These are phyloP conservation scores for Notarius lentiginosus DNA, from an alignment of 2,113 vertebrate genomes.

Conservation along the genomic window DNA sequence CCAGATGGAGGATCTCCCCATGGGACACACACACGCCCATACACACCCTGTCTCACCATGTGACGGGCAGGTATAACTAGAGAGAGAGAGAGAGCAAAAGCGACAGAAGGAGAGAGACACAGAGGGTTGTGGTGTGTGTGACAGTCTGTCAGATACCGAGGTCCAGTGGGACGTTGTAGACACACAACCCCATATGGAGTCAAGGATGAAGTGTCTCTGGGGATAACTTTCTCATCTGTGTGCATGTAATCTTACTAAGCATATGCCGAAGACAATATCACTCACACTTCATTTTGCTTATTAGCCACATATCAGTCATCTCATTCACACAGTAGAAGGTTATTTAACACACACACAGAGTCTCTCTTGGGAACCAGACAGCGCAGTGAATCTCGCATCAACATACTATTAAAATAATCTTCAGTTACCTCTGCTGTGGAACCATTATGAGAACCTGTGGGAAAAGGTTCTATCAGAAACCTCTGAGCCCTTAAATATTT, in stretches of 20 bases:
- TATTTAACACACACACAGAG: neutral
- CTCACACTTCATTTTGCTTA: constrained; percentile 23
- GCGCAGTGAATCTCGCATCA: neutral
- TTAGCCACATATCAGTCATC: neutral
- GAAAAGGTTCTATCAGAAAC: neutral
- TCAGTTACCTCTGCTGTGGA: too few relatives aligned
- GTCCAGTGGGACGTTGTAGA: constrained; percentile 31
- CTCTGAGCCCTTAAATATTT: neutral
- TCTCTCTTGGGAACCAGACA: neutral
- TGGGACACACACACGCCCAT: neutral
- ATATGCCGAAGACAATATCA: constrained; percentile 3
- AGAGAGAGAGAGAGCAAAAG: constrained; percentile 6
- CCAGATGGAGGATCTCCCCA: constrained; percentile 24
- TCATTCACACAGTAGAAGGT: neutral
- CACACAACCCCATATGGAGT: constrained; percentile 33
- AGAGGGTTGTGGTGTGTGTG: neutral
- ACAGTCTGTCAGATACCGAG: constrained; percentile 4
- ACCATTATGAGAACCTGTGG: neutral
- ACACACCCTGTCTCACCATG: neutral
- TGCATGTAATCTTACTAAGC: neutral
- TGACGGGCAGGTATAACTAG: constrained; percentile 32
- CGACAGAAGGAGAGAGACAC: neutral
- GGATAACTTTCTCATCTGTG: constrained; percentile 11
- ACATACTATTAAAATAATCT: neutral
- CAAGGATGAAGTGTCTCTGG: constrained; percentile 28